Conservation (phyloP, 2,888 invertebrate genomes). For the Scelioninae gen. 1 region DNA sequence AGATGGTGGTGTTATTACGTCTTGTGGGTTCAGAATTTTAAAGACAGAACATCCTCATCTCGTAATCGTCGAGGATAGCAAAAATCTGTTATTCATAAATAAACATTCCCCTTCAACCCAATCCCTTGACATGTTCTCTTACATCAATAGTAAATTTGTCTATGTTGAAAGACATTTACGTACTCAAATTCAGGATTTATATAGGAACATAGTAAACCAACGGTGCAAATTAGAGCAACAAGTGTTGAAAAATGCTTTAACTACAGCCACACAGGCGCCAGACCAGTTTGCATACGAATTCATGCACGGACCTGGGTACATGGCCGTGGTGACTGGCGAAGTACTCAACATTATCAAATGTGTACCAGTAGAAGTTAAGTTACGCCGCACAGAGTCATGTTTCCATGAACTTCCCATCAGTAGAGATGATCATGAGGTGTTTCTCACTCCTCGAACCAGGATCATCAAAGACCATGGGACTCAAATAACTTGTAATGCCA, state of each 20-base stretch:
- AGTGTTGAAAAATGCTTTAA: conserved; percentile 72
- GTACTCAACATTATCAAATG: conserved; percentile 10
- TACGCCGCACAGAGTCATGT: not conserved
- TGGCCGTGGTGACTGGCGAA: not conserved
- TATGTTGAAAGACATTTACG: no score
- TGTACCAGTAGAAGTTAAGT: not conserved
- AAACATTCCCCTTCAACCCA: no score
- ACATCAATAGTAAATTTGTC: no score
- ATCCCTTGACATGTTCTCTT: no score
- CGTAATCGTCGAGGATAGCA: no score
- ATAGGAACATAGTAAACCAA: conserved; percentile 69
- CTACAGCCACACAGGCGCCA: conserved; percentile 66
- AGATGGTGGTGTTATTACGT: no score
- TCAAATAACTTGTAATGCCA: no score
- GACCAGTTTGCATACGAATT: conserved; percentile 9
- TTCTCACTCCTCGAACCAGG: not conserved
- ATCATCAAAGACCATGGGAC: not conserved
- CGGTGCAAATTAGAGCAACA: conserved; percentile 72
- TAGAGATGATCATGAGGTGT: not conserved
- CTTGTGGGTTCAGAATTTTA: no score
- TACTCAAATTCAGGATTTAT: conserved; percentile 59
- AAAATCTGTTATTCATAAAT: no score
- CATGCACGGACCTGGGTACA: no score
- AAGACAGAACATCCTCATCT: no score
- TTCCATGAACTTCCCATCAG: not conserved